Conservation (phyloP, 2,888 invertebrate genomes). For the Mythimna pallens region DNA sequence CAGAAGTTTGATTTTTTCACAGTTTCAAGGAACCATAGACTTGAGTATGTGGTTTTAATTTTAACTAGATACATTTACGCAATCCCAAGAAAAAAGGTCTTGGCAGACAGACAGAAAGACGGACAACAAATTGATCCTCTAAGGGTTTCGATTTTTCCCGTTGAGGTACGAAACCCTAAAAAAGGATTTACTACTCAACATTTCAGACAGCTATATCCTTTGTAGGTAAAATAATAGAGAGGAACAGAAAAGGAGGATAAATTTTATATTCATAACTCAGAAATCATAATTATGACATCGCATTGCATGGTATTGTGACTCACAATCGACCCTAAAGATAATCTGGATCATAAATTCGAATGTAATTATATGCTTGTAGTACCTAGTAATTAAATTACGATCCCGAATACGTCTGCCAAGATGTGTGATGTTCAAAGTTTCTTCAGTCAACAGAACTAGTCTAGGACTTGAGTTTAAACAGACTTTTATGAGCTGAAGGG, state of each 20-base stretch:
- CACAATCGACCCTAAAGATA: not conserved
- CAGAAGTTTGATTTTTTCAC: no score
- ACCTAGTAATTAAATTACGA: not conserved
- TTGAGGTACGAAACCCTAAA: no score
- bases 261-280: not conserved
- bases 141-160: no score
- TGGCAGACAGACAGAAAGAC: no score
- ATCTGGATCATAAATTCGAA: conserved; percentile 4
- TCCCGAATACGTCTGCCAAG: conserved; percentile 11
- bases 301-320: not conserved
- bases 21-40: no score
- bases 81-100: no score
- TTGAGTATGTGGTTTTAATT: no score
- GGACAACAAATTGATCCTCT: no score
- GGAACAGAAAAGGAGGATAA: not conserved
- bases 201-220: not conserved
- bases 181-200: not conserved
- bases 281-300: not conserved
- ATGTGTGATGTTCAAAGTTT: not conserved
- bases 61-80: no score
- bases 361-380: not conserved
- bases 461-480: conserved; percentile 1
- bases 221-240: no score
- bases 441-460: not conserved
- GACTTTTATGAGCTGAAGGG: conserved; percentile 9